These are phyloP conservation scores for Venustaconcha ellipsiformis DNA, from an alignment of 1,140 invertebrate species.

Conservation along the genomic window DNA sequence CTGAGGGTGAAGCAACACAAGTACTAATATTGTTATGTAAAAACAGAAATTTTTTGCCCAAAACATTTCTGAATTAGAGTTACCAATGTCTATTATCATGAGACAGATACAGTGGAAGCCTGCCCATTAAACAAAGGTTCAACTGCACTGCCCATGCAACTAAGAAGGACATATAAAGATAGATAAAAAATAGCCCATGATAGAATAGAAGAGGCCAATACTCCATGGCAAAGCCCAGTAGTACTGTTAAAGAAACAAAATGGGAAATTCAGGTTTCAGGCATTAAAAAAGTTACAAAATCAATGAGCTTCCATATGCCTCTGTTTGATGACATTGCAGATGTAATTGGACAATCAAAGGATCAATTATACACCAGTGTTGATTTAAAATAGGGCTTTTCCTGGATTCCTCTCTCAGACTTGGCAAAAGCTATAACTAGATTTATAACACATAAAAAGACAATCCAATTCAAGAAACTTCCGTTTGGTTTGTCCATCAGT, in stretches of 20 bases:
- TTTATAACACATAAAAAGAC: constrained; percentile 41
- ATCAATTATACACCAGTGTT: constrained; percentile 22
- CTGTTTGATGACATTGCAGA: constrained; percentile 39
- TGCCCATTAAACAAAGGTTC: too few relatives aligned
- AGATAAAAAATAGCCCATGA: constrained; percentile 27
- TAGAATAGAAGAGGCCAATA: constrained; percentile 30
- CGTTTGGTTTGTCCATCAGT: constrained; percentile 32
- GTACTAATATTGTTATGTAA: too few relatives aligned
- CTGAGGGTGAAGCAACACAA: too few relatives aligned
- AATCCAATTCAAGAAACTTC: constrained; percentile 28
- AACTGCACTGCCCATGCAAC: too few relatives aligned
- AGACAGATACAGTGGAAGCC: too few relatives aligned
- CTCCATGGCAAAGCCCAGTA: constrained; percentile 28
- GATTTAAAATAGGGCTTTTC: constrained; percentile 34
- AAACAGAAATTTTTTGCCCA: too few relatives aligned
- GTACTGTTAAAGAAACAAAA: constrained; percentile 40
- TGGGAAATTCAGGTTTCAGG: constrained; percentile 31
- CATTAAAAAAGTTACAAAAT: constrained; percentile 31
- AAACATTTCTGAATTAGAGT: too few relatives aligned
- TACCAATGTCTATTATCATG: too few relatives aligned
- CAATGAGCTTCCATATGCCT: constrained; percentile 25
- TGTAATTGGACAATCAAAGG: constrained; percentile 31
- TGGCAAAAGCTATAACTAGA: constrained; percentile 34
- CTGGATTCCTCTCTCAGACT: constrained; percentile 30
- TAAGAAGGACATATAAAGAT: too few relatives aligned